These are phyloP conservation scores for Nasonia vitripennis DNA, from an alignment of 1,140 invertebrate genomes.

Conservation along the genomic window DNA sequence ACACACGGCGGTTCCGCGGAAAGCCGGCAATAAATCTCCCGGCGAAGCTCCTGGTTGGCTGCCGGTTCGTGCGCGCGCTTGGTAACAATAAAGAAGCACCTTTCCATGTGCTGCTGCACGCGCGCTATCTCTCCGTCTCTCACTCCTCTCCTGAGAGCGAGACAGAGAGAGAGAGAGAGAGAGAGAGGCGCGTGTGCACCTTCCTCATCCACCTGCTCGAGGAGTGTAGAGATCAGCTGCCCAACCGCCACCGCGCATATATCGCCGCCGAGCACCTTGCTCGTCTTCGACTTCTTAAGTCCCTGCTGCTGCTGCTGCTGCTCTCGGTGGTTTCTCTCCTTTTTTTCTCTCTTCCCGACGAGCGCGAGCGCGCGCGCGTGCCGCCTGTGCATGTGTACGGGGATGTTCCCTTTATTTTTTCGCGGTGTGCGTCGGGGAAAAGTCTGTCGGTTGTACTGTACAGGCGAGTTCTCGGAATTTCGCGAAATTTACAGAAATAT, in stretches of 20 bases:
- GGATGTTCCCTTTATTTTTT: background rate
- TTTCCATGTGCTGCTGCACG: slow-evolving; percentile 60
- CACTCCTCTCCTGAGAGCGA: background rate
- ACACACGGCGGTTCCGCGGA: background rate
- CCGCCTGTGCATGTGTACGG: background rate
- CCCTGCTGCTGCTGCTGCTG: slow-evolving; percentile 25
- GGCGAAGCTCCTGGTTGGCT: slow-evolving; percentile 11
- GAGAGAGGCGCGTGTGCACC: slow-evolving; percentile 24
- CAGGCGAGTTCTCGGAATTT: too few species aligned
- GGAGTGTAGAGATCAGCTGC: slow-evolving; percentile 71
- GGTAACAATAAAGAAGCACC: slow-evolving; percentile 60
- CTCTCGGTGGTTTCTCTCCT: slow-evolving; percentile 46
- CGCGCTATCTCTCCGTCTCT: background rate
- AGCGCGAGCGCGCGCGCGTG: background rate
- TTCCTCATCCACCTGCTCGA: slow-evolving; percentile 68
- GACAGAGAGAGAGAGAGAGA: background rate
- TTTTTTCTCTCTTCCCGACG: slow-evolving; percentile 35
- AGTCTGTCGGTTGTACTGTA: too few species aligned
- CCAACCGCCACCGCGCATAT: slow-evolving; percentile 69
- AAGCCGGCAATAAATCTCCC: slow-evolving; percentile 28
- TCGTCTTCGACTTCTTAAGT: slow-evolving; percentile 47
- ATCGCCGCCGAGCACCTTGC: slow-evolving; percentile 65
- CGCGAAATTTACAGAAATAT: too few species aligned
- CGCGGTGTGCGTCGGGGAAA: background rate
- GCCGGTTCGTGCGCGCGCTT: slow-evolving; percentile 48